Conservation (phyloP, 2,888 invertebrate species). For the Pemphredon lugubris region DNA sequence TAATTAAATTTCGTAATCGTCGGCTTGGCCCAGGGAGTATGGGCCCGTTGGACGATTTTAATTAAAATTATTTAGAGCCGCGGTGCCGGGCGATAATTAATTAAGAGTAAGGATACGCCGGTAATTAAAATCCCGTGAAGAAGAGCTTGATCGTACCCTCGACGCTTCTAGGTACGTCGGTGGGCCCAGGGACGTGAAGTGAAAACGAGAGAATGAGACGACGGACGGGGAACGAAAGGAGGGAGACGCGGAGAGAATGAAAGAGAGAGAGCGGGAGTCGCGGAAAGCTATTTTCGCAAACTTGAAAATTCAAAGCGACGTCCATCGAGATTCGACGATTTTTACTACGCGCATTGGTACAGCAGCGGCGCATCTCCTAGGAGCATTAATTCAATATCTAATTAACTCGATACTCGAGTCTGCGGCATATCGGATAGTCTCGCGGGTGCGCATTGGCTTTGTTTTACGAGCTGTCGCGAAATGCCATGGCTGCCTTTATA, state of each 20-base stretch:
- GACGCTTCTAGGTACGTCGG: no score
- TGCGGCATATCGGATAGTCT: constrained; percentile 30
- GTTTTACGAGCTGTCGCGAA: constrained; percentile 67
- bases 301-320: constrained; percentile 36
- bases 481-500: constrained; percentile 24
- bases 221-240: background rate
- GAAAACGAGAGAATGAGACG: constrained; percentile 18
- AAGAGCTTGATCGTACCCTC: constrained; percentile 57
- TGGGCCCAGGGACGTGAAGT: constrained; percentile 14
- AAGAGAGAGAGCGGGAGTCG: background rate
- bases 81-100: constrained; percentile 72
- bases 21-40: constrained; percentile 23
- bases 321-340: constrained; percentile 18
- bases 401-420: constrained; percentile 62
- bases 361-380: constrained; percentile 49
- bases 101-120: constrained; percentile 74
- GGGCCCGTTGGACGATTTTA: constrained; percentile 67
- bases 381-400: constrained; percentile 71
- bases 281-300: constrained; percentile 47
- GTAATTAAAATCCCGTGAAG: constrained; percentile 75
- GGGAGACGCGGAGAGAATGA: constrained; percentile 1
- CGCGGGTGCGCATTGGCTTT: constrained; percentile 61
- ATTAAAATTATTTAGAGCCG: constrained; percentile 77
- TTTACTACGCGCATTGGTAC: background rate
- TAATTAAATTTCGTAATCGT: constrained; percentile 73